Conservation (phyloP, 1,140 invertebrate species). For the Drosophila carrolli region DNA sequence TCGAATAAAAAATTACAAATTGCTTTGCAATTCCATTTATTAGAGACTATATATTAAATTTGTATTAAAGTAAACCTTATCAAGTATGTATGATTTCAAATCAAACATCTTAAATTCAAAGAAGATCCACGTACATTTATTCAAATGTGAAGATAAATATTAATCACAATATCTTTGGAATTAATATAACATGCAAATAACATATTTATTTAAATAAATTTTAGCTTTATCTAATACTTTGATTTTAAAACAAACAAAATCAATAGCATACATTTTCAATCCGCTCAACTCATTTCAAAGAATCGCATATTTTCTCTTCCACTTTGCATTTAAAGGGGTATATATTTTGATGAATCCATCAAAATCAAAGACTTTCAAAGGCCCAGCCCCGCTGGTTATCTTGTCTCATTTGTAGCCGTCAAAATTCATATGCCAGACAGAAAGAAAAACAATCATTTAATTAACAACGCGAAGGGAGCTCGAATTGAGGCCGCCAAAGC, state of each 20-base stretch:
- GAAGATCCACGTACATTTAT: too few species aligned
- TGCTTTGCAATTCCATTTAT: too few species aligned
- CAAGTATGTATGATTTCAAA: too few species aligned
- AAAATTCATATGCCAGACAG: not conserved
- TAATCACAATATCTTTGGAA: too few species aligned
- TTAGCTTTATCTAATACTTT: not conserved
- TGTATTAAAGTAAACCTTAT: too few species aligned
- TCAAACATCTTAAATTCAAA: too few species aligned
- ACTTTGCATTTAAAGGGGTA: slow-evolving; percentile 17
- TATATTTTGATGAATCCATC: not conserved
- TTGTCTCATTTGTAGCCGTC: slow-evolving; percentile 2
- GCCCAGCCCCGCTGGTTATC: slow-evolving; percentile 11
- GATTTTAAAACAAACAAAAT: not conserved
- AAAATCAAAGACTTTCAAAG: slow-evolving; percentile 1
- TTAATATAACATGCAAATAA: too few species aligned
- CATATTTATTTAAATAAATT: too few species aligned
- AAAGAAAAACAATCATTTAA: slow-evolving; percentile 61
- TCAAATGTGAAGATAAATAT: too few species aligned
- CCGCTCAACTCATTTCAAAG: not conserved
- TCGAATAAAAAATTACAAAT: too few species aligned
- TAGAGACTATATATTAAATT: too few species aligned
- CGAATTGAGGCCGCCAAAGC: slow-evolving; percentile 27
- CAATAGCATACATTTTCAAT: not conserved
- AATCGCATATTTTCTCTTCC: slow-evolving; percentile 6
- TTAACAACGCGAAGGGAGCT: slow-evolving; percentile 36